Evolutionary conservation across 2,888 invertebrate genomes (phyloP).

Genomic region (Gisinianus flammeolus): DNA sequence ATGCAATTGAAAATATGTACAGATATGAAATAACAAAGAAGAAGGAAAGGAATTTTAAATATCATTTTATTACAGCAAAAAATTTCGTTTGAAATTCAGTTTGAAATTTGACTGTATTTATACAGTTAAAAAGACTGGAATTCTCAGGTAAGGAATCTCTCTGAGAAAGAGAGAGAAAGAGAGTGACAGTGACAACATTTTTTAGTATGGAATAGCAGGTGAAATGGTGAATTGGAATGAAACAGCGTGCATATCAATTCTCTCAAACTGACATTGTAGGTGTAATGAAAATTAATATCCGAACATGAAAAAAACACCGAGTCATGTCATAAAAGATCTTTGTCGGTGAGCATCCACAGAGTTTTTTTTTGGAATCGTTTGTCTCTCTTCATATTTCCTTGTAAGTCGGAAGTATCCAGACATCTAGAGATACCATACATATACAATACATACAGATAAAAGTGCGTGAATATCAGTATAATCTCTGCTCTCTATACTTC

Average conservation of each 20-base stretch:
- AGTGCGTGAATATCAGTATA: not conserved
- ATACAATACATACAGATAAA: not conserved
- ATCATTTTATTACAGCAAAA: too few relatives aligned
- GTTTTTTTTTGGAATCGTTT: conserved; percentile 28
- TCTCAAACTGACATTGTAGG: conserved; percentile 16
- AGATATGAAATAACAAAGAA: too few relatives aligned
- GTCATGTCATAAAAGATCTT: conserved; percentile 36
- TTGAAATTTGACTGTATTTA: too few relatives aligned
- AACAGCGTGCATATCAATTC: not conserved
- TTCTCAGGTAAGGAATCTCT: too few relatives aligned
- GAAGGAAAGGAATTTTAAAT: too few relatives aligned
- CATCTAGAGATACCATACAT: not conserved
- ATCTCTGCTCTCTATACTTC: not conserved
- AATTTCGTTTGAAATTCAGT: too few relatives aligned
- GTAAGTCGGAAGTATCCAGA: too few relatives aligned
- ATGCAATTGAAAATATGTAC: too few relatives aligned
- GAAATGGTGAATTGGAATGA: not conserved
- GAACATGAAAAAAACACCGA: conserved; percentile 23
- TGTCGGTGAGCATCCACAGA: conserved; percentile 29
- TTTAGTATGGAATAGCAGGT: not conserved
- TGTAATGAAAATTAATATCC: conserved; percentile 46
- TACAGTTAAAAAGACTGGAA: too few relatives aligned
- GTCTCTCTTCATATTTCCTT: conserved; percentile 16
- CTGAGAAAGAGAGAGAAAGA: too few relatives aligned
- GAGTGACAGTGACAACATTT: too few relatives aligned